Evolutionary conservation across 2,797 vertebrate species (phyloP).

Genomic region (Trachops cirrhosus): DNA sequence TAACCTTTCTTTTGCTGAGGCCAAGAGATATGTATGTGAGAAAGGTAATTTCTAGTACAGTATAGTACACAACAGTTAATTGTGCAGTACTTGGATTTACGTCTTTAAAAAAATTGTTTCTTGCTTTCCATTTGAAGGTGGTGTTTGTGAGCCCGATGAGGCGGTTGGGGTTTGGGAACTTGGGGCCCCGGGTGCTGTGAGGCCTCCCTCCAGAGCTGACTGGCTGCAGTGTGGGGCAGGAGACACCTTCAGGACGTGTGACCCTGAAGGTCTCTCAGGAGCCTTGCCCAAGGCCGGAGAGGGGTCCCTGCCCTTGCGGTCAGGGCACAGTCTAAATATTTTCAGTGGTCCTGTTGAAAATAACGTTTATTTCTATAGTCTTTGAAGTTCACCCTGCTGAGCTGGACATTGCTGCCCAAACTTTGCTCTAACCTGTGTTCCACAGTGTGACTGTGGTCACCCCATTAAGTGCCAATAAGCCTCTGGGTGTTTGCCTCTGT

Average conservation of each 20-base stretch:
- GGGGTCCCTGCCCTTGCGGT: neutral
- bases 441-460: neutral
- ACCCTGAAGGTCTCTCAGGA: neutral
- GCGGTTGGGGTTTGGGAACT: neutral
- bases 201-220: neutral
- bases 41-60: neutral
- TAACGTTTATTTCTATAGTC: neutral
- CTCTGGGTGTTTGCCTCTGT: neutral
- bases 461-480: neutral
- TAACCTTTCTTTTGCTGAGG: neutral
- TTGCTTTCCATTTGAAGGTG: neutral
- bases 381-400: neutral
- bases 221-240: too few species aligned
- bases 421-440: neutral
- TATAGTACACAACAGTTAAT: neutral
- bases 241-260: neutral
- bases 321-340: neutral
- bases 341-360: neutral
- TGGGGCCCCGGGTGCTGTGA: neutral
- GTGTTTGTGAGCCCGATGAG: neutral
- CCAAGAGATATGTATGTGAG: neutral
- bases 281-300: neutral
- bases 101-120: neutral
- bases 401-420: neutral
- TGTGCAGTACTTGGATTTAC: neutral